Percentiles rank a stretch among this genome's conserved stretches.
Conservation (phyloP, 2,888 invertebrate genomes). For the Coecobrya sp. region DNA sequence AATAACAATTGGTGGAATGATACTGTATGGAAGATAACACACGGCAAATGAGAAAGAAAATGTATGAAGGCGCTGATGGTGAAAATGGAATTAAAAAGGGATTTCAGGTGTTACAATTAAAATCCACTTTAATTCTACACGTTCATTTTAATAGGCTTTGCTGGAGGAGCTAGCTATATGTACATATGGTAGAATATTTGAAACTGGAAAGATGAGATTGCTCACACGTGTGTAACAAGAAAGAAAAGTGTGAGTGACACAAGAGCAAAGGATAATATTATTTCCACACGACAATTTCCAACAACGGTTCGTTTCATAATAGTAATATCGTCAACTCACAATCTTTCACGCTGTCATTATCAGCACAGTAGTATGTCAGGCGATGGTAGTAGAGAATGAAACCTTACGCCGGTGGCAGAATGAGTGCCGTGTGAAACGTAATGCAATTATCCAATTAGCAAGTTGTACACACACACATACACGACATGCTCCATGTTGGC, state of each 20-base stretch:
- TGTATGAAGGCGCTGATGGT: no score
- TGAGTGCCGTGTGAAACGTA: background rate
- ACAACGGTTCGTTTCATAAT: background rate
- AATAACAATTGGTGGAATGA: background rate
- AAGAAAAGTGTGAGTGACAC: slow-evolving; percentile 1
- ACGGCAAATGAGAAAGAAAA: no score
- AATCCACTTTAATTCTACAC: no score
- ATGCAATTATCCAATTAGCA: slow-evolving; percentile 20
- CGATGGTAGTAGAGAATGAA: no score
- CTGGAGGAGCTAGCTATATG: no score
- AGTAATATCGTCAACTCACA: background rate
- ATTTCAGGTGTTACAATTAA: no score
- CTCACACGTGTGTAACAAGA: slow-evolving; percentile 1
- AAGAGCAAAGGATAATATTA: background rate
- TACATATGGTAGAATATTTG: background rate
- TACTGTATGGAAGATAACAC: no score
- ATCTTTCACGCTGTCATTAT: background rate
- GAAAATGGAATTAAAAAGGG: no score
- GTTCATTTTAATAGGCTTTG: no score
- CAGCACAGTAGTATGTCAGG: no score
- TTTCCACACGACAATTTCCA: background rate
- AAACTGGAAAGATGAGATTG: background rate
- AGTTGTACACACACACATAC: background rate
- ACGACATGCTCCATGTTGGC: background rate
- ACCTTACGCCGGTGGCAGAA: background rate